Base-by-base conservation (phyloP, 2,888 invertebrate species). In the Rhamnusium bicolor region DNA sequence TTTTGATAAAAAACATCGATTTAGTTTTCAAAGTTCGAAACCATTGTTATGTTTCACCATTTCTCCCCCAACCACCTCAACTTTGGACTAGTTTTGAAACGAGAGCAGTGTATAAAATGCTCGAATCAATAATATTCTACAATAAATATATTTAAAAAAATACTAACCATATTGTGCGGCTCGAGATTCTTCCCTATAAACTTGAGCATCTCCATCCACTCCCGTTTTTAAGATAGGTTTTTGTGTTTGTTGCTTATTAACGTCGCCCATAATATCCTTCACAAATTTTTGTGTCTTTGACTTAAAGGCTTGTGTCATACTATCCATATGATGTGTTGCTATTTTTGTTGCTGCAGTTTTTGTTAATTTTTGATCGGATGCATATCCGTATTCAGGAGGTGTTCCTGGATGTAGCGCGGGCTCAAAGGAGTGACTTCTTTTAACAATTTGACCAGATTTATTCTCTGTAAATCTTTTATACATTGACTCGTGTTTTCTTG, bases 151-250 rank as follows among this genome's bases (percentile, higher is more conserved):
- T 14, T 54, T 7, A 53, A 3, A 21, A 40, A 49, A 65, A 1
- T 40, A 89, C 91, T 92, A 90, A 94, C 94, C 94, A 85, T 92
- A 92, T 88, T 93, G 92, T 54, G 93, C 91, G 51, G 92, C 90
- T 82, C 93, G 90, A n/a, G 92, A 90, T 82, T 94, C 93, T 85
- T 94, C 93, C 75, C 93, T 89, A 85, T 93, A 94, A 12, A 92
- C 92, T 84, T 93, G 93, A n/a, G 93, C 92, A 78, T 90, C 91
- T 79, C 88, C 83, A 84, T 90, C 85, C 82, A 87, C 82, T 63
- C 84, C 82, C 79, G 89, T 88, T 79, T 90, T 90, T 74, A 90
- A 81, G 72, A 90, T 89, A 5, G 89, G 89, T 79, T 87, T 89
- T 73, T 82, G 85, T 58, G 84, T 83, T 7, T 80, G 77, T 53